Evolutionary conservation across 2,797 vertebrate species (phyloP).

Genomic region (Neosilurus hyrtlii): DNA sequence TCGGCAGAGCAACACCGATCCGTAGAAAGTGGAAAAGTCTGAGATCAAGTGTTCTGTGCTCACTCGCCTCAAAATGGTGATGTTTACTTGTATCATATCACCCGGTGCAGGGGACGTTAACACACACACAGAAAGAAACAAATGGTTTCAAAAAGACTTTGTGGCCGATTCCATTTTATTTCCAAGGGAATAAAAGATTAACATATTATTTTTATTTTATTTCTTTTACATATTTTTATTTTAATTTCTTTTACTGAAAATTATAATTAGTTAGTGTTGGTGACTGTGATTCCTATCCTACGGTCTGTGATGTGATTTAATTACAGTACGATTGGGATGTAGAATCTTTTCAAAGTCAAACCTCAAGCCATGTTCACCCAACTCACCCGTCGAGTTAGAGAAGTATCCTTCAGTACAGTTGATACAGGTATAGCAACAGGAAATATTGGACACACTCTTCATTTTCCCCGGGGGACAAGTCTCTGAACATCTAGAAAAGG

Average conservation of each 20-base stretch:
- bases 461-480: conserved; percentile 2
- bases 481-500: conserved; percentile 2
- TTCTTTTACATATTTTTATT: not conserved
- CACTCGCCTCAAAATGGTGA: too few relatives aligned
- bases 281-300: not conserved
- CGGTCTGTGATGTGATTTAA: not conserved
- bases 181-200: too few relatives aligned
- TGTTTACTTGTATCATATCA: too few relatives aligned
- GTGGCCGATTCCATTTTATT: too few relatives aligned
- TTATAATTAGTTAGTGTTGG: not conserved
- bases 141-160: too few relatives aligned
- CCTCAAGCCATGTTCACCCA: not conserved
- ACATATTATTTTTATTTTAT: too few relatives aligned
- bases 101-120: too few relatives aligned
- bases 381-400: conserved; percentile 4
- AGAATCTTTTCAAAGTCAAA: not conserved
- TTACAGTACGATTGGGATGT: not conserved
- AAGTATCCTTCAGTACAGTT: not conserved
- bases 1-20: too few relatives aligned
- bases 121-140: too few relatives aligned
- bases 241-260: not conserved
- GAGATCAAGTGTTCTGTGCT: too few relatives aligned
- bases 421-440: conserved; percentile 16
- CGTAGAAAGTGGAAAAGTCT: too few relatives aligned
- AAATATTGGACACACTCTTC: conserved; percentile 7